phyloP scores from a whole-genome alignment of 2,888 invertebrate genomes.

The Zhuqinia jingwanae region DNA sequence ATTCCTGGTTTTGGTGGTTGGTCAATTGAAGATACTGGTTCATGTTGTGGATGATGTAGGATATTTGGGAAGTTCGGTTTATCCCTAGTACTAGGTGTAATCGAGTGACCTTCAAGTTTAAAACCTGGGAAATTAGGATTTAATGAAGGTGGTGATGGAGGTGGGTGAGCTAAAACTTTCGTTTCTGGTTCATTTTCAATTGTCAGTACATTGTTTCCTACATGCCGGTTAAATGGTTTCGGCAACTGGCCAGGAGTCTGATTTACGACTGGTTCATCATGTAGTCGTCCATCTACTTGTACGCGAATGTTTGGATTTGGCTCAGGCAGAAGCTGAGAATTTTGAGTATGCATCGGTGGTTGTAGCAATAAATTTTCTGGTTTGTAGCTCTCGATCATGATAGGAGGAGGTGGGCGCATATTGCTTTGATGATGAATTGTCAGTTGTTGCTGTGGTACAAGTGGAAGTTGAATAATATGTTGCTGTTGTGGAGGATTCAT shows the following conservation, averaged over 20 bases:
- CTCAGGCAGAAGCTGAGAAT: background rate
- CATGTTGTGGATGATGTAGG: slow-evolving; percentile 2
- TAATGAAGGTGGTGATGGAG: background rate
- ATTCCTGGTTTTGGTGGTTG: background rate
- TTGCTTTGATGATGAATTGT: background rate
- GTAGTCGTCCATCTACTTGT: slow-evolving; percentile 56
- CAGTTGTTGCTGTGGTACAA: slow-evolving; percentile 1
- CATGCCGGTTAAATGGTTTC: slow-evolving; percentile 30
- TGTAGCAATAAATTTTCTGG: background rate
- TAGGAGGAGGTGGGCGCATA: slow-evolving; percentile 16
- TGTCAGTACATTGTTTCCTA: too few species aligned
- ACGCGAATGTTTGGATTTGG: slow-evolving; percentile 16
- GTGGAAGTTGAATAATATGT: background rate
- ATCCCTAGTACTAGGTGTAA: slow-evolving; percentile 8
- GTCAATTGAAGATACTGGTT: too few species aligned
- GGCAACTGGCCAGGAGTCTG: background rate
- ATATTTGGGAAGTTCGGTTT: background rate
- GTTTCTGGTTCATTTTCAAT: slow-evolving; percentile 33
- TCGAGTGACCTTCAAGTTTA: slow-evolving; percentile 32
- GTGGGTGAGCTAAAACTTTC: background rate
- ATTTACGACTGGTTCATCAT: slow-evolving; percentile 28
- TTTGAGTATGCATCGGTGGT: background rate
- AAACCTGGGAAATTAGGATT: slow-evolving; percentile 20
- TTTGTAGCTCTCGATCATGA: background rate
- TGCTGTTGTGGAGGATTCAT: slow-evolving; percentile 19